Evolutionary conservation across 2,113 vertebrate genomes (phyloP).

Genomic region (Empidonax traillii): DNA sequence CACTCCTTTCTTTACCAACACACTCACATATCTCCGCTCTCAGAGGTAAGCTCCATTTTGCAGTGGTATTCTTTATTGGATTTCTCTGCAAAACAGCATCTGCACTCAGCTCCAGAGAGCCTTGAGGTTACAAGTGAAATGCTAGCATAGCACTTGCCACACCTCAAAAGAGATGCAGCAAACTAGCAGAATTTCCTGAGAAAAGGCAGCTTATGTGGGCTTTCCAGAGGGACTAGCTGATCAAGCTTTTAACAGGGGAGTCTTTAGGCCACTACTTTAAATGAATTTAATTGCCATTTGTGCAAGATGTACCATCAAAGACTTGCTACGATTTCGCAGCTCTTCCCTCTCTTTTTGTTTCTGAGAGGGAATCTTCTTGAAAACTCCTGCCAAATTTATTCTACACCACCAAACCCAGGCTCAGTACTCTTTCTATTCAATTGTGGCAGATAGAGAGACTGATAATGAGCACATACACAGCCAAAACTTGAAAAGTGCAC

Average conservation of each 20-base stretch:
- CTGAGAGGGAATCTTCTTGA: neutral
- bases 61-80: neutral
- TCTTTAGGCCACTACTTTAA: neutral
- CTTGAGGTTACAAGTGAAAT: neutral
- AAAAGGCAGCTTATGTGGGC: neutral
- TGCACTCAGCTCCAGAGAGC: neutral
- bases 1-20: neutral
- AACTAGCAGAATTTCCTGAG: neutral
- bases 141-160: neutral
- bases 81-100: neutral
- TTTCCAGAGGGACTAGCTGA: neutral
- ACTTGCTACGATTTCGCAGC: neutral
- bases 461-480: neutral
- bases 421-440: neutral
- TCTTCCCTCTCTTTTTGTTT: neutral
- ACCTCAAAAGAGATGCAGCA: neutral
- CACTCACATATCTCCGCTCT: neutral
- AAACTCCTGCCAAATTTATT: neutral
- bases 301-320: neutral
- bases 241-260: neutral
- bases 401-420: neutral
- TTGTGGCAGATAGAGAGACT: neutral
- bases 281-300: neutral
- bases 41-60: neutral
- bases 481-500: neutral